Percentiles rank a stretch among this genome's conserved stretches.
Evolutionary conservation across 2,113 vertebrate species (phyloP).

Genomic region (Microcebus murinus): DNA sequence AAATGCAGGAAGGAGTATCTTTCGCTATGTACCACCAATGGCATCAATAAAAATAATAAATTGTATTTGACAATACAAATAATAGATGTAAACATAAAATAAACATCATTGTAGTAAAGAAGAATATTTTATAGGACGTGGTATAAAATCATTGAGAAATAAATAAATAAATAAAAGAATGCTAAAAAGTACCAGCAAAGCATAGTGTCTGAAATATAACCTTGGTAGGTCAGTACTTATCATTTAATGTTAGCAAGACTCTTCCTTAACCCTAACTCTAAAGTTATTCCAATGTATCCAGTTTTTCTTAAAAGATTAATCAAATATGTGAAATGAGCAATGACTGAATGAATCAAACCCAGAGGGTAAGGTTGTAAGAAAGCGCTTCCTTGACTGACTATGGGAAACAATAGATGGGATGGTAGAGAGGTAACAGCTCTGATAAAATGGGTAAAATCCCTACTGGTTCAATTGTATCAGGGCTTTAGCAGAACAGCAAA

Average conservation of each 20-base stretch:
- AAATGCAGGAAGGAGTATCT: not conserved
- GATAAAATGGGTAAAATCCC: not conserved
- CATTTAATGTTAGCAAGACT: not conserved
- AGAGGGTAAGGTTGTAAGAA: not conserved
- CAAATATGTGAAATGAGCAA: not conserved
- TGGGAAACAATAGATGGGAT: not conserved
- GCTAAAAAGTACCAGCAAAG: not conserved
- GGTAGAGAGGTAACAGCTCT: not conserved
- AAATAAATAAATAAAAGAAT: slow-evolving; percentile 1
- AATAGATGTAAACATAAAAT: not conserved
- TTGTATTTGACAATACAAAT: not conserved
- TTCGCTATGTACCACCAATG: not conserved
- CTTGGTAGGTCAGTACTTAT: not conserved
- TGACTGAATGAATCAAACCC: not conserved
- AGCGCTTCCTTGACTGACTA: not conserved
- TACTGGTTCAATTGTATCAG: not conserved
- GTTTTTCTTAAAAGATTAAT: no score
- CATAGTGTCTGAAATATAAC: not conserved
- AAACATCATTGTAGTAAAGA: not conserved
- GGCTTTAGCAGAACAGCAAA: not conserved
- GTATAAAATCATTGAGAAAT: not conserved
- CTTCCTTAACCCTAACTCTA: no score
- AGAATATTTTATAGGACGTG: not conserved
- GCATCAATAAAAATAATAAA: not conserved
- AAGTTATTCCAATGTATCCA: no score